Conservation (phyloP, 2,113 vertebrate genomes). For the Orthochromis malagaraziensis region DNA sequence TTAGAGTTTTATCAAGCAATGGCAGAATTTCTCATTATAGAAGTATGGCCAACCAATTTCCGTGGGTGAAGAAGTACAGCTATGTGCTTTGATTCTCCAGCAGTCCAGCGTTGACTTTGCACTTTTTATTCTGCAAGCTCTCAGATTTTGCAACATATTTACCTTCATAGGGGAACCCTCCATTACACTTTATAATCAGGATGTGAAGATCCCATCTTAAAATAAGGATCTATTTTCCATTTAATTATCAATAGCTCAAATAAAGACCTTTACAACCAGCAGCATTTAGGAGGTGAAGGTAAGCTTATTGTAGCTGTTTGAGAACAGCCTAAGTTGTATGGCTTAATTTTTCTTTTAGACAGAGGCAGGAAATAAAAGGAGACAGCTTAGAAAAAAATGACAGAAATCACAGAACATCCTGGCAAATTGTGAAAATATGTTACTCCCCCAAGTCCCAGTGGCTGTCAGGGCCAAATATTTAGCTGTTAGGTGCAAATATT, state of each 20-base stretch:
- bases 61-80: not conserved
- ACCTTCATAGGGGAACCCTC: not conserved
- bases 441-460: not conserved
- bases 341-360: not conserved
- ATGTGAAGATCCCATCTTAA: not conserved
- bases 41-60: not conserved
- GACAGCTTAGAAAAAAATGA: not conserved
- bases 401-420: not conserved
- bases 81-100: not conserved
- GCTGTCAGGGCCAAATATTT: not conserved
- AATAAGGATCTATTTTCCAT: not conserved
- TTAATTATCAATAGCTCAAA: not conserved
- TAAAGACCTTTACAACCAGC: not conserved
- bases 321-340: not conserved
- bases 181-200: not conserved
- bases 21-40: not conserved
- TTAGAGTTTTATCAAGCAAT: not conserved
- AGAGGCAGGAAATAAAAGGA: not conserved
- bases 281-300: not conserved
- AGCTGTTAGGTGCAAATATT: not conserved
- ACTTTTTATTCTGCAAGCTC: not conserved
- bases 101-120: not conserved
- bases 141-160: not conserved
- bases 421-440: not conserved
- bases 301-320: not conserved